These are phyloP conservation scores for Pteromalus puparum DNA, from an alignment of 1,140 invertebrate species.

Conservation along the genomic window DNA sequence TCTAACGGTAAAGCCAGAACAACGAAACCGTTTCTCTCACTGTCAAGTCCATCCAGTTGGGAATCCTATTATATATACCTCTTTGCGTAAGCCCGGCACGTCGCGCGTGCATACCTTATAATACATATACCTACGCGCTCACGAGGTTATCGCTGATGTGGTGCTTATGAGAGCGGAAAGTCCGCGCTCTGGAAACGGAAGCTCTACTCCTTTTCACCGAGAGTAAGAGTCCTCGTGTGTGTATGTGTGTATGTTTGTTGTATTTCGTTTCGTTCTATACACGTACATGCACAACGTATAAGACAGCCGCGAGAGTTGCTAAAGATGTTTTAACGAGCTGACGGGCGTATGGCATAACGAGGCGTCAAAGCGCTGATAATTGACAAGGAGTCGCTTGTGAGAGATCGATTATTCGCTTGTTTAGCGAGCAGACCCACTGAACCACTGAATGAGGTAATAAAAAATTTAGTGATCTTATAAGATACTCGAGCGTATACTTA, in stretches of 20 bases:
- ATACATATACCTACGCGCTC: neutral
- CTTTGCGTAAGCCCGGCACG: constrained; percentile 37
- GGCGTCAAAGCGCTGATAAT: constrained; percentile 40
- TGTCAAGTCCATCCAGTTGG: constrained; percentile 18
- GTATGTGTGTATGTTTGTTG: neutral
- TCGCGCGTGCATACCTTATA: neutral
- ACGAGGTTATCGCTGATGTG: neutral
- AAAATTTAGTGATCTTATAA: too few relatives aligned
- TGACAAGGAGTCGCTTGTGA: neutral
- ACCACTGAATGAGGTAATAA: neutral
- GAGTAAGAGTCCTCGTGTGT: neutral
- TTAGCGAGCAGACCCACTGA: neutral
- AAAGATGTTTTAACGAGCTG: constrained; percentile 39
- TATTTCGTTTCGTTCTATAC: neutral
- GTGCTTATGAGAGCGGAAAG: constrained; percentile 39
- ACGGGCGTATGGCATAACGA: neutral
- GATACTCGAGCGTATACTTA: neutral
- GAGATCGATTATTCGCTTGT: neutral
- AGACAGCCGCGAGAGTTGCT: neutral
- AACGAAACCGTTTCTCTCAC: constrained; percentile 6
- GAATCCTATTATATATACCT: neutral
- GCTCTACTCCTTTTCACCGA: neutral
- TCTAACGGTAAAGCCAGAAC: neutral
- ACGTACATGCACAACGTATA: neutral
- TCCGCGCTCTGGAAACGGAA: neutral